These are phyloP conservation scores for Habroteleia sp. DNA, from an alignment of 2,888 invertebrate genomes.

Conservation along the genomic window DNA sequence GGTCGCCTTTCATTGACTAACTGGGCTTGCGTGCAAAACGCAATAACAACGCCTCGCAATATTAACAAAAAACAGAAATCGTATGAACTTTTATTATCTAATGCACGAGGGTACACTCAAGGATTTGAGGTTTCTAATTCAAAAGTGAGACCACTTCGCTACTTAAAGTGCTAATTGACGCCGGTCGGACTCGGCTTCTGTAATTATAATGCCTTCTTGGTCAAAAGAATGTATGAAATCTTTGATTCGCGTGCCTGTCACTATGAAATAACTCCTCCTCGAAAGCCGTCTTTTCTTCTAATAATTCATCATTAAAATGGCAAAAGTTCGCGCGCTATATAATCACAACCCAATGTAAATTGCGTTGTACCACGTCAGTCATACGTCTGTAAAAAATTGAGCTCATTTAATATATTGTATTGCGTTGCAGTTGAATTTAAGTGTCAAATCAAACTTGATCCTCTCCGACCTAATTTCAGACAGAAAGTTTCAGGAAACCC, in stretches of 20 bases:
- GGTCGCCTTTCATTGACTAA: conserved; percentile 2
- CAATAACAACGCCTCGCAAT: conserved; percentile 16
- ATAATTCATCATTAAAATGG: conserved; percentile 42
- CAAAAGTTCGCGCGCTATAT: conserved; percentile 12
- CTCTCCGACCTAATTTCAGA: too few relatives aligned
- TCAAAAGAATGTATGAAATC: conserved; percentile 44
- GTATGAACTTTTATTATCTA: conserved; percentile 69
- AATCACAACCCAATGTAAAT: conserved; percentile 32
- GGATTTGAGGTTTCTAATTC: conserved; percentile 67
- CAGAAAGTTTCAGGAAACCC: too few relatives aligned
- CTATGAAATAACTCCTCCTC: conserved; percentile 37
- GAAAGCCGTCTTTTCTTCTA: conserved; percentile 10
- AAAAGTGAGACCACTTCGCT: conserved; percentile 33
- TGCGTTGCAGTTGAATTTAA: too few relatives aligned
- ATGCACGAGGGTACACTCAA: conserved; percentile 64
- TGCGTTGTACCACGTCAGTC: conserved; percentile 36
- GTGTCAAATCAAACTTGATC: too few relatives aligned
- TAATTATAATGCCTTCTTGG: conserved; percentile 35
- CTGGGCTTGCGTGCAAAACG: conserved; percentile 27
- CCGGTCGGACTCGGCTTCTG: conserved; percentile 16
- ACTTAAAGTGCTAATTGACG: conserved; percentile 48
- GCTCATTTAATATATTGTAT: conserved; percentile 2
- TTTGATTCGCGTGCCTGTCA: conserved; percentile 59
- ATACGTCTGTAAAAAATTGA: conserved; percentile 6
- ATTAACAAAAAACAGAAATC: conserved; percentile 24